These are phyloP conservation scores for Bostrychus sinensis DNA, from an alignment of 2,113 vertebrate genomes.

Conservation along the genomic window DNA sequence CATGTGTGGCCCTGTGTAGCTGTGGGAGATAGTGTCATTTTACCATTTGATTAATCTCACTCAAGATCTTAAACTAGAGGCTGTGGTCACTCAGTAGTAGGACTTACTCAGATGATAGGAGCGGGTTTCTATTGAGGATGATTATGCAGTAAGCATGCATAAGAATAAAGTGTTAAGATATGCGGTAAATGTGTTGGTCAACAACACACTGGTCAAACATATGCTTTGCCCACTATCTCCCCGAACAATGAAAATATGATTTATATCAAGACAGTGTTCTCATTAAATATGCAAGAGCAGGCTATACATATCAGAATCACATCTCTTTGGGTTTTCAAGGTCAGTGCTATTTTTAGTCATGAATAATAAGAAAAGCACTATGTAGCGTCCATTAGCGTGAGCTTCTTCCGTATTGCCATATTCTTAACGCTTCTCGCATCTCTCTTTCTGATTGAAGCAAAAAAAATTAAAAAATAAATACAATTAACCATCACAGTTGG, in stretches of 20 bases:
- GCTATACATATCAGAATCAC: constrained; percentile 3
- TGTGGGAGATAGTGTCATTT: not conserved
- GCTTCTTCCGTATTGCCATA: constrained; percentile 6
- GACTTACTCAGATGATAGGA: not conserved
- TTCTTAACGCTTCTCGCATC: not conserved
- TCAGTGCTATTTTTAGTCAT: constrained; percentile 44
- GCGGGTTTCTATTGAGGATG: not conserved
- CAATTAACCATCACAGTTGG: too few relatives aligned
- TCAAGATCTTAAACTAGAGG: constrained; percentile 14
- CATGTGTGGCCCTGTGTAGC: constrained; percentile 35
- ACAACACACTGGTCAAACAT: not conserved
- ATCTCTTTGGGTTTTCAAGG: constrained; percentile 36
- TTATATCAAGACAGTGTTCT: constrained; percentile 11
- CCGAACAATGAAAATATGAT: not conserved
- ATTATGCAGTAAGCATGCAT: not conserved
- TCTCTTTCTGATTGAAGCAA: too few relatives aligned
- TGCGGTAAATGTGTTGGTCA: not conserved
- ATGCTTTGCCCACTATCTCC: not conserved
- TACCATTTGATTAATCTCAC: constrained; percentile 39
- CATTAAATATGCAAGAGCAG: constrained; percentile 34
- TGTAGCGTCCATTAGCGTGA: constrained; percentile 30
- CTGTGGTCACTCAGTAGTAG: not conserved
- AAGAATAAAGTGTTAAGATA: not conserved
- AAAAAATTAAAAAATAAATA: too few relatives aligned
- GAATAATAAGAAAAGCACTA: constrained; percentile 18